Percentiles rank a stretch among this genome's conserved stretches.
phyloP scores from a whole-genome alignment of 2,113 vertebrate species.

The Carassius carassius region DNA sequence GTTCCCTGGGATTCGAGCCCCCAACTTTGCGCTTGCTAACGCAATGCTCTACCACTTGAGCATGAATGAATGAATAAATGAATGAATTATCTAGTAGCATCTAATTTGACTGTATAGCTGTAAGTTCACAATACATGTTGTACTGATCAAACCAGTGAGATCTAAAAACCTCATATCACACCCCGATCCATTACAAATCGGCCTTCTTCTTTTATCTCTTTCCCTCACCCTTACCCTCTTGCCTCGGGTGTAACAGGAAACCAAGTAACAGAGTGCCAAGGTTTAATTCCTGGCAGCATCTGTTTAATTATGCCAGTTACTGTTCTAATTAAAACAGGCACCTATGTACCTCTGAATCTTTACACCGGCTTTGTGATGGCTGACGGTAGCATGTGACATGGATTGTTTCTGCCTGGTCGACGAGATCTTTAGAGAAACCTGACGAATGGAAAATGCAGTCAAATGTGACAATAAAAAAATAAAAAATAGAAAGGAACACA shows the following conservation, averaged over 20 bases:
- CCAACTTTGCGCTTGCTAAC: too few relatives aligned
- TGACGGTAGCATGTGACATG: slow-evolving; percentile 64
- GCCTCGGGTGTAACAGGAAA: slow-evolving; percentile 70
- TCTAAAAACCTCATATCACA: not conserved
- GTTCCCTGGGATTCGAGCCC: too few relatives aligned
- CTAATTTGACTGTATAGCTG: not conserved
- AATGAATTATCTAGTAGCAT: not conserved
- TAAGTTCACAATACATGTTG: not conserved
- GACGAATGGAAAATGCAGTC: too few relatives aligned
- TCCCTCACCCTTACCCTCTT: slow-evolving; percentile 61
- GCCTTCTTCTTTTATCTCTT: slow-evolving; percentile 47
- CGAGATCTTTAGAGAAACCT: slow-evolving; percentile 51
- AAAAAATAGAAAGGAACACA: not conserved
- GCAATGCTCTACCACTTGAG: too few relatives aligned
- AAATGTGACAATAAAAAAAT: not conserved
- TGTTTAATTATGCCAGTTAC: slow-evolving; percentile 79
- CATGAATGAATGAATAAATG: too few relatives aligned
- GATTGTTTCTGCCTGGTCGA: not conserved
- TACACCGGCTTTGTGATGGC: slow-evolving; percentile 62
- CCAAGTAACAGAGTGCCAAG: slow-evolving; percentile 73
- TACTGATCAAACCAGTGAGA: not conserved
- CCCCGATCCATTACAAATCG: not conserved
- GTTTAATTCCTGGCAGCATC: slow-evolving; percentile 83
- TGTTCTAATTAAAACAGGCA: slow-evolving; percentile 81
- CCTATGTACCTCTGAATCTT: slow-evolving; percentile 73